phyloP scores from a whole-genome alignment of 2,113 vertebrate species.

The Heterocephalus glaber region DNA sequence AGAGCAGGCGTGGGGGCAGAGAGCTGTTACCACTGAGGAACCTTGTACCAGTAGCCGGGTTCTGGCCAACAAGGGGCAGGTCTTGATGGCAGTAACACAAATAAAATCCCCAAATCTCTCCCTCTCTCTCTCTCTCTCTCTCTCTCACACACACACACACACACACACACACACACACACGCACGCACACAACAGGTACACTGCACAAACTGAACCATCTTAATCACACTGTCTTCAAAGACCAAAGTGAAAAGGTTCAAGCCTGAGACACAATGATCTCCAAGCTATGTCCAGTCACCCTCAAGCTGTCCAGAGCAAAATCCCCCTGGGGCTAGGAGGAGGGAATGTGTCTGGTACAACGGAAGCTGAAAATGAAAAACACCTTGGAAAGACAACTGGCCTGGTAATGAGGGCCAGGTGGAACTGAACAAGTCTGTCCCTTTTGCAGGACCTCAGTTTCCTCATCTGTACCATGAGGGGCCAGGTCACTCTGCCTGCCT shows the following conservation, averaged over 20 bases:
- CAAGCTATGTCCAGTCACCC: neutral
- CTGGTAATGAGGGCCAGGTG: neutral
- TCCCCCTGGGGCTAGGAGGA: neutral
- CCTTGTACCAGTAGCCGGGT: neutral
- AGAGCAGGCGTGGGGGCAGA: rapidly evolving
- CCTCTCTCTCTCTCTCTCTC: no score
- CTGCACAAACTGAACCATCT: neutral
- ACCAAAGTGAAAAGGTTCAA: neutral
- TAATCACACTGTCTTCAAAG: conserved; percentile 34
- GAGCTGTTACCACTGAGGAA: neutral
- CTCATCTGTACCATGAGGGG: neutral
- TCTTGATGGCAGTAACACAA: neutral
- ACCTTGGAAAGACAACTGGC: neutral
- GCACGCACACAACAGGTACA: neutral
- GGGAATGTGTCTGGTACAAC: neutral
- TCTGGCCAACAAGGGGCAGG: neutral
- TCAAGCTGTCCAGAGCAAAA: conserved; percentile 13
- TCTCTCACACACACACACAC: neutral
- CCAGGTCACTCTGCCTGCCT: neutral
- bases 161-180: neutral
- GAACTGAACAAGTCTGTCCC: neutral
- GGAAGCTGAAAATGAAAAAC: conserved; percentile 40
- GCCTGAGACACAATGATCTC: neutral
- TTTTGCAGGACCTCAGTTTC: neutral
- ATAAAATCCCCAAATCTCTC: neutral